Conservation (phyloP, 2,797 vertebrate genomes). For the Sparidentex hasta region DNA sequence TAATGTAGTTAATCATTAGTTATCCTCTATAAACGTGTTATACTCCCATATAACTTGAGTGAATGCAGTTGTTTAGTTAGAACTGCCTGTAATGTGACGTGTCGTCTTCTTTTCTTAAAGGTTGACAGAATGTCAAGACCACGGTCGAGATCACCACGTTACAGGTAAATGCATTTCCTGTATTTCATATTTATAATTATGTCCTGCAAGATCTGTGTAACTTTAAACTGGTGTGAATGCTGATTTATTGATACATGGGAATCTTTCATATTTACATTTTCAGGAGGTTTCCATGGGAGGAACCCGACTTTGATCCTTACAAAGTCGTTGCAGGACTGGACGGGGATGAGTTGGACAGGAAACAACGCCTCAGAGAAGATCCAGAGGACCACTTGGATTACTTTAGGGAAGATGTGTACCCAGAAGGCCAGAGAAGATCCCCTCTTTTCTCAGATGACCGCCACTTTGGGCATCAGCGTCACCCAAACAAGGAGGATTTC, state of each 20-base stretch:
- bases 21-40: too few relatives aligned
- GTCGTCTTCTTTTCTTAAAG: conserved; percentile 54
- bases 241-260: neutral
- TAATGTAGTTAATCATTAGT: neutral
- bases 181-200: neutral
- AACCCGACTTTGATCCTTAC: conserved; percentile 61
- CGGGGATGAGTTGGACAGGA: conserved; percentile 30
- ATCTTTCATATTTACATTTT: conserved; percentile 13
- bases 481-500: conserved; percentile 50
- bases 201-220: neutral
- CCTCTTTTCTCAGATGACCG: conserved; percentile 33
- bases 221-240: neutral
- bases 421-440: conserved; percentile 65
- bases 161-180: conserved; percentile 70
- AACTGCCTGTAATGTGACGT: neutral
- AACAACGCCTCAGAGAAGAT: conserved; percentile 33
- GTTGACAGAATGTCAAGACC: conserved; percentile 81
- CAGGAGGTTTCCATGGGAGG: conserved; percentile 75
- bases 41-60: neutral
- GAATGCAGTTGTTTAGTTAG: neutral
- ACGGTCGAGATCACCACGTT: conserved; percentile 76
- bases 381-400: conserved; percentile 59
- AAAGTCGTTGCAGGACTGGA: conserved; percentile 53
- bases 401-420: conserved; percentile 58
- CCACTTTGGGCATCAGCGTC: conserved; percentile 26